phyloP scores from a whole-genome alignment of 2,888 invertebrate species.

The Sabatieria punctata region DNA sequence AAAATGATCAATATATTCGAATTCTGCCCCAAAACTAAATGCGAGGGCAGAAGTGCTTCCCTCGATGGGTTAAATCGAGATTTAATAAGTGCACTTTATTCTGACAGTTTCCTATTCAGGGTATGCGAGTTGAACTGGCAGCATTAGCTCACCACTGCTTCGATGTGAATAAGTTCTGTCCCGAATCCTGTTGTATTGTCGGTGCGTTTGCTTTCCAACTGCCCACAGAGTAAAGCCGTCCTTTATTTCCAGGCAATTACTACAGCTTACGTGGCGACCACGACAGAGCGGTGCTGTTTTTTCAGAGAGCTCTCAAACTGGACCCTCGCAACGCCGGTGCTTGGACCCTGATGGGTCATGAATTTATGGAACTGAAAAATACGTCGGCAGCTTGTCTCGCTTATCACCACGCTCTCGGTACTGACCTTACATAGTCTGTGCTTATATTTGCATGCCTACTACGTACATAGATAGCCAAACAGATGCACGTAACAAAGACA shows the following conservation, averaged over 20 bases:
- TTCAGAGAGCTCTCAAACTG: constrained; percentile 76
- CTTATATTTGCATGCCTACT: background rate
- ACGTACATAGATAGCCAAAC: too few species aligned
- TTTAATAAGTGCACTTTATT: too few species aligned
- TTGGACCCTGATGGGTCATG: constrained; percentile 96
- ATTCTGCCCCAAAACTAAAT: too few species aligned
- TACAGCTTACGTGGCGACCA: constrained; percentile 87
- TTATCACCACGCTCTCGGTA: constrained; percentile 86
- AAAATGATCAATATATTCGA: too few species aligned
- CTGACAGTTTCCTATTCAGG: constrained; percentile 33
- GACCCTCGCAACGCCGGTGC: constrained; percentile 86
- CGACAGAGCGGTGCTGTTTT: constrained; percentile 90
- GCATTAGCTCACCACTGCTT: constrained; percentile 80
- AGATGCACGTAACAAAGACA: too few species aligned
- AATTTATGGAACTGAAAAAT: constrained; percentile 96
- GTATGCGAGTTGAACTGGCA: constrained; percentile 73
- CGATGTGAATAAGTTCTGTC: constrained; percentile 82
- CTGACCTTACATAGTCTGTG: constrained; percentile 12
- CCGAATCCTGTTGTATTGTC: constrained; percentile 93
- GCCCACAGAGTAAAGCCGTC: too few species aligned
- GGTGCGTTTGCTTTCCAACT: too few species aligned
- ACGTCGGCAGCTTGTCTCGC: constrained; percentile 96
- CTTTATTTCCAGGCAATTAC: constrained; percentile 59
- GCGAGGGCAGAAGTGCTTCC: background rate
- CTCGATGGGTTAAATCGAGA: too few species aligned